Evolutionary conservation across 30 jellyfish, hydroid and myxozoan species (phyloP).

Genomic region (Haliclystus octoradiatus): DNA sequence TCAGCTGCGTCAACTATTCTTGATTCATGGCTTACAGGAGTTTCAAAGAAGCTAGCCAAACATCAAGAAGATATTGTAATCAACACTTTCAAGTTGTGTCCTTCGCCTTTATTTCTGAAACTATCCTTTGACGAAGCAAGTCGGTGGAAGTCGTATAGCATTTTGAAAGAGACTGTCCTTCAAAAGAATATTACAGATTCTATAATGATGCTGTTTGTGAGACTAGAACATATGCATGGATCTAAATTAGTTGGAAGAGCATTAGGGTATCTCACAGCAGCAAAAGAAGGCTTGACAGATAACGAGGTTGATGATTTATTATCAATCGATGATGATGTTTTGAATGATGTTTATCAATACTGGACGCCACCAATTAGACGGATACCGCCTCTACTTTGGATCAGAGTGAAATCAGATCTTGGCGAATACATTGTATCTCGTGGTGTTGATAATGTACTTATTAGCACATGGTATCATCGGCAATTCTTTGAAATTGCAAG

Average conservation of each 20-base stretch:
- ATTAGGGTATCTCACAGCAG: conserved; percentile 64
- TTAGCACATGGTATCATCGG: conserved; percentile 77
- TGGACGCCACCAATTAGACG: conserved; percentile 92
- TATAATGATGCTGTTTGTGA: conserved; percentile 41
- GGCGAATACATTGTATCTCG: conserved; percentile 75
- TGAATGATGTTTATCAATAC: conserved; percentile 83
- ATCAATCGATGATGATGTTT: conserved; percentile 75
- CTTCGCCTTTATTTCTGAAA: conserved; percentile 61
- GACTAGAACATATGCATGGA: conserved; percentile 75
- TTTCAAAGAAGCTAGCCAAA: conserved; percentile 23
- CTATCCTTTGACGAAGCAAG: conserved; percentile 70
- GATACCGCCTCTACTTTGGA: conserved; percentile 79
- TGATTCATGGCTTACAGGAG: conserved; percentile 67
- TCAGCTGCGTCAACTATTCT: conserved; percentile 44
- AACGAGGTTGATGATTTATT: conserved; percentile 73
- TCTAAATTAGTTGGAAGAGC: conserved; percentile 51
- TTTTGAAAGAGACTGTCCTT: conserved; percentile 24
- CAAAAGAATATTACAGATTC: conserved; percentile 44
- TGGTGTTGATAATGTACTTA: conserved; percentile 60
- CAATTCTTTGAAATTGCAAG: conserved; percentile 78
- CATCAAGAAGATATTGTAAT: conserved; percentile 35
- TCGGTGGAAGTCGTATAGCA: conserved; percentile 61
- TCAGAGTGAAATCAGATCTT: conserved; percentile 56
- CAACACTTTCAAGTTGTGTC: conserved; percentile 39
- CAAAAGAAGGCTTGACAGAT: conserved; percentile 69